Conservation (phyloP, 2,888 invertebrate genomes). For the Chydorus sphaericus region DNA sequence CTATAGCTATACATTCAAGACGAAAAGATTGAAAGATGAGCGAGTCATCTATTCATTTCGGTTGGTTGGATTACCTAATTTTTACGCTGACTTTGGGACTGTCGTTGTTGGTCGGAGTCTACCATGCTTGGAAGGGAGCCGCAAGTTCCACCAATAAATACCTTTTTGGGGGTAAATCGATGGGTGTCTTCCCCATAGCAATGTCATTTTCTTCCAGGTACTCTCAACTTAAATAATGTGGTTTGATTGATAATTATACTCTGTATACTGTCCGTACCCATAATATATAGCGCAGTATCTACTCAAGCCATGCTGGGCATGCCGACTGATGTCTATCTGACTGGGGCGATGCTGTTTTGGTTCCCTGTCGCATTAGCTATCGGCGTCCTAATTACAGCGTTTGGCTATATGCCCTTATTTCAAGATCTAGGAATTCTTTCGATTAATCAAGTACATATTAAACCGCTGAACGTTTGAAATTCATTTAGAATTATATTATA, state of each 20-base stretch:
- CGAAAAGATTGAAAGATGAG: too few species aligned
- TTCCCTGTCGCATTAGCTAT: background rate
- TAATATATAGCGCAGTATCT: background rate
- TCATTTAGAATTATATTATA: too few species aligned
- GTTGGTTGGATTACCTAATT: constrained; percentile 5
- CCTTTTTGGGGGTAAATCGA: background rate
- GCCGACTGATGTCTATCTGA: background rate
- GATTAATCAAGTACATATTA: constrained; percentile 1
- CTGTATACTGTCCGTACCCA: too few species aligned
- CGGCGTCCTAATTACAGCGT: background rate
- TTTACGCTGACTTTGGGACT: background rate
- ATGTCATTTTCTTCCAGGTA: background rate
- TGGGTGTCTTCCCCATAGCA: background rate
- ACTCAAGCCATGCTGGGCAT: background rate
- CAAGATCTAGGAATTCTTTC: background rate
- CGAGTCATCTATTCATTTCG: too few species aligned
- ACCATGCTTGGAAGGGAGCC: background rate
- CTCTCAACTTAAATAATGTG: background rate
- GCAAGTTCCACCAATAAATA: background rate
- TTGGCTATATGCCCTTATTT: background rate
- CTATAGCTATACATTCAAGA: too few species aligned
- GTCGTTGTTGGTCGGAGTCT: background rate
- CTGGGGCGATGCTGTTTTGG: background rate
- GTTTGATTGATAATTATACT: too few species aligned
- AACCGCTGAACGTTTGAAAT: too few species aligned